Conservation (phyloP, 1,140 invertebrate genomes). For the Drosophila biarmipes region DNA sequence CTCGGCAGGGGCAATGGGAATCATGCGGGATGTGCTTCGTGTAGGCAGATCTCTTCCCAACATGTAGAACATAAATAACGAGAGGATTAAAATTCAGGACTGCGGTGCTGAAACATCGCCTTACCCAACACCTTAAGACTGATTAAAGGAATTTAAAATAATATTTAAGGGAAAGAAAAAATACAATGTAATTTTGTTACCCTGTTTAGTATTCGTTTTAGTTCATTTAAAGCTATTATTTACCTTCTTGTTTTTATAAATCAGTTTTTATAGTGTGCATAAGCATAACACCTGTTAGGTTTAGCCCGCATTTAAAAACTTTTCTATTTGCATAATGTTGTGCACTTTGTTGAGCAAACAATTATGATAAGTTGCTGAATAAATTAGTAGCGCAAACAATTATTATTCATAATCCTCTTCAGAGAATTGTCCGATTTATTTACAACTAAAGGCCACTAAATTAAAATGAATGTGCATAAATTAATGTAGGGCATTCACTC, state of each 20-base stretch:
- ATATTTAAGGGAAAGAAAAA: too few species aligned
- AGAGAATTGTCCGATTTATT: not conserved
- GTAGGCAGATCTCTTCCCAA: conserved; percentile 5
- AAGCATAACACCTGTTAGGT: not conserved
- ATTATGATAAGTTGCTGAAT: conserved; percentile 4
- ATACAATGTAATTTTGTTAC: too few species aligned
- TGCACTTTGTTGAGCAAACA: not conserved
- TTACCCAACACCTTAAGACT: not conserved
- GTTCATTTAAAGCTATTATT: too few species aligned
- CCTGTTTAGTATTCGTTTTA: too few species aligned
- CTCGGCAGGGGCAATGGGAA: not conserved
- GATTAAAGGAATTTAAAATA: not conserved
- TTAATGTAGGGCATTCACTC: not conserved
- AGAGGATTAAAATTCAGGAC: conserved; percentile 15
- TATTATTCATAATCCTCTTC: not conserved
- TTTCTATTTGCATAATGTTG: not conserved
- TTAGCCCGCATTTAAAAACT: not conserved
- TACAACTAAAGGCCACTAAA: not conserved
- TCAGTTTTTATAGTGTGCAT: not conserved
- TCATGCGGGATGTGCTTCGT: conserved; percentile 6
- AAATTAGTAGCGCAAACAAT: not conserved
- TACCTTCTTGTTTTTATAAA: not conserved
- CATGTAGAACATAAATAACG: conserved; percentile 12
- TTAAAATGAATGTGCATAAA: not conserved
- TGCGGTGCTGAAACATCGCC: not conserved